Percentiles rank a stretch among this genome's conserved stretches.
phyloP scores from a whole-genome alignment of 2,888 invertebrate species.

The Parapristionchus giblindavisi region DNA sequence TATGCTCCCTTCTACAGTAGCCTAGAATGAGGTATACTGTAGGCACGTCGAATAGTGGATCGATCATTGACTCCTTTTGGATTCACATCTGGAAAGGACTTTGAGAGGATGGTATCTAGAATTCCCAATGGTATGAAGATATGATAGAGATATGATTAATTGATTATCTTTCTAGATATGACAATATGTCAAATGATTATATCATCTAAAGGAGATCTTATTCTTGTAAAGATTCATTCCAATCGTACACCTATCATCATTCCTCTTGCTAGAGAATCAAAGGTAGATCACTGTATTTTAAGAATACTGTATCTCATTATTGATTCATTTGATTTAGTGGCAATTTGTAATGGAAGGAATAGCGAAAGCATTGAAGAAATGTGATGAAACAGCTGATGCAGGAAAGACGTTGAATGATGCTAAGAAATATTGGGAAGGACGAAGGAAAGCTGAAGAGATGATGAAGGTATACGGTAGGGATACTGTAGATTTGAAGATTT shows the following conservation, averaged over 20 bases:
- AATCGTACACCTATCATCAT: constrained; percentile 2
- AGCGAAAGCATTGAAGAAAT: not conserved
- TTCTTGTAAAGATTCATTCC: not conserved
- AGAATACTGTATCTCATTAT: not conserved
- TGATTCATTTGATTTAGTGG: constrained; percentile 1
- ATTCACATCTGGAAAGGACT: not conserved
- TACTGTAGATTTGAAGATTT: not conserved
- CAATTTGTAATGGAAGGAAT: not conserved
- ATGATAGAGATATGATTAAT: not conserved
- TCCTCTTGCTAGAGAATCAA: constrained; percentile 9
- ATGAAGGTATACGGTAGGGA: constrained; percentile 29
- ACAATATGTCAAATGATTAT: constrained; percentile 9
- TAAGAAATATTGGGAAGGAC: constrained; percentile 25
- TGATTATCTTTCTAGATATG: constrained; percentile 18
- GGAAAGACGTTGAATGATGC: constrained; percentile 1
- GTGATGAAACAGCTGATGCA: not conserved
- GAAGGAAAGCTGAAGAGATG: constrained; percentile 26
- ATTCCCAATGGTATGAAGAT: not conserved
- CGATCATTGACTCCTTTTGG: not conserved
- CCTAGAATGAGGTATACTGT: not conserved
- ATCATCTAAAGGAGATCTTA: not conserved
- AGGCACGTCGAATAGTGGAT: not conserved
- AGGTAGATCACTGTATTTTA: constrained; percentile 16
- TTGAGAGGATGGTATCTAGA: not conserved
- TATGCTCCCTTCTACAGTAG: not conserved